Evolutionary conservation across 2,797 vertebrate species (phyloP).

Genomic region (Leucoraja ocellata): DNA sequence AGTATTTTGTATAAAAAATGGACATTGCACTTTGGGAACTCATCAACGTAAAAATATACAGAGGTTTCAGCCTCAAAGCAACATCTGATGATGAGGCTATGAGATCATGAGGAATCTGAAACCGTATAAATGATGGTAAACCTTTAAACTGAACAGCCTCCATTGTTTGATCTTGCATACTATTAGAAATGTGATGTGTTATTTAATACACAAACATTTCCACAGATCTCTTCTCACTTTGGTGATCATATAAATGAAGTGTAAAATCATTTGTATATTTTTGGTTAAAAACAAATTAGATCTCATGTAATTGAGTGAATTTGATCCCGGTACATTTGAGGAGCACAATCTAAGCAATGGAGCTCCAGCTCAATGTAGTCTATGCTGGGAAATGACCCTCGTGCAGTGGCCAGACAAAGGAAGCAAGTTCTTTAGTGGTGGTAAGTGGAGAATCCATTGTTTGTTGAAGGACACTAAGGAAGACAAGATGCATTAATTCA

Average conservation of each 20-base stretch:
- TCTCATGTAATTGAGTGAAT: neutral
- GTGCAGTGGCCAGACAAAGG: neutral
- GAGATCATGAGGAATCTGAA: neutral
- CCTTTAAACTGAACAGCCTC: neutral
- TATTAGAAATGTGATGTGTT: neutral
- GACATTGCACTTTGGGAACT: too few relatives aligned
- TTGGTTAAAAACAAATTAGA: neutral
- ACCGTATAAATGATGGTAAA: neutral
- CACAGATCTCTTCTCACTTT: neutral
- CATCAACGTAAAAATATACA: neutral
- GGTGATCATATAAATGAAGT: neutral
- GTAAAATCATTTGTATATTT: neutral
- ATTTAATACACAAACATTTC: neutral
- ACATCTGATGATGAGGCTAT: neutral
- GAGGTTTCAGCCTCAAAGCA: neutral
- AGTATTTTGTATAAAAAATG: too few relatives aligned
- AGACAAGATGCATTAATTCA: neutral
- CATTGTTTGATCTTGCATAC: neutral
- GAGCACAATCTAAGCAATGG: too few relatives aligned
- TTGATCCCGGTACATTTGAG: neutral
- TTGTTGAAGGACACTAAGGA: neutral
- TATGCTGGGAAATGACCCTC: neutral
- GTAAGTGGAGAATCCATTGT: neutral
- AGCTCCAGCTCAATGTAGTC: neutral
- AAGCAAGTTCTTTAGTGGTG: neutral